Percentiles rank a stretch among this genome's conserved stretches.
These are phyloP conservation scores for Styela plicata DNA, from an alignment of 23 tunicate genomes.

Conservation along the genomic window DNA sequence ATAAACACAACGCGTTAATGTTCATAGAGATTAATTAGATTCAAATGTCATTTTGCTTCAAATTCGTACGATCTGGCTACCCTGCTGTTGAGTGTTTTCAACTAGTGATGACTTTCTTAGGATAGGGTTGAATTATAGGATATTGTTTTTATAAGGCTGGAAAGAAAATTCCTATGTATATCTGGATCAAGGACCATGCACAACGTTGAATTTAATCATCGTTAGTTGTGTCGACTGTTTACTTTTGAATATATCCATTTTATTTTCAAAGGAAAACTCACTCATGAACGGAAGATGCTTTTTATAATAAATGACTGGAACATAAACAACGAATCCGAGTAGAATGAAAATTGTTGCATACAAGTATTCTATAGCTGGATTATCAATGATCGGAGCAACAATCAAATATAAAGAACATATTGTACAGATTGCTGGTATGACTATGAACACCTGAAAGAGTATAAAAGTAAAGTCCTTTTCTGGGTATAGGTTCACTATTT, in stretches of 20 bases:
- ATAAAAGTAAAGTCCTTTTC: not conserved
- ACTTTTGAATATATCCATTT: too few species aligned
- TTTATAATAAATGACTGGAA: slow-evolving; percentile 79
- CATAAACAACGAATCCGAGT: slow-evolving; percentile 82
- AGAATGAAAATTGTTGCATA: slow-evolving; percentile 84
- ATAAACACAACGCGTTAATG: too few species aligned
- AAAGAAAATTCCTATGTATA: not conserved
- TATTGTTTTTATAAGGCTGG: too few species aligned
- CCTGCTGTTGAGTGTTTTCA: too few species aligned
- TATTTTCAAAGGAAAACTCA: slow-evolving; percentile 24
- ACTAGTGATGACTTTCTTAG: too few species aligned
- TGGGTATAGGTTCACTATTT: too few species aligned
- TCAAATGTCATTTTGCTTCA: too few species aligned
- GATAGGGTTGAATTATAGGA: too few species aligned
- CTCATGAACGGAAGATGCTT: slow-evolving; percentile 83
- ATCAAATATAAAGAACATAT: slow-evolving; percentile 72
- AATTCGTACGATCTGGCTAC: too few species aligned
- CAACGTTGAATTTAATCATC: not conserved
- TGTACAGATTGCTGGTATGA: slow-evolving; percentile 76
- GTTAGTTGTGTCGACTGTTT: too few species aligned
- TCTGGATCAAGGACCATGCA: not conserved
- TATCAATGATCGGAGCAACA: slow-evolving; percentile 88
- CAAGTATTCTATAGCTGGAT: slow-evolving; percentile 80
- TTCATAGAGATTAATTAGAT: too few species aligned
- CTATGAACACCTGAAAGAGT: slow-evolving; percentile 65